A percentile compares a stretch with the other conserved stretches of the same genome.
These are phyloP conservation scores for Ivindomyrus marchei DNA, from an alignment of 2,113 vertebrate genomes.

Conservation along the genomic window DNA sequence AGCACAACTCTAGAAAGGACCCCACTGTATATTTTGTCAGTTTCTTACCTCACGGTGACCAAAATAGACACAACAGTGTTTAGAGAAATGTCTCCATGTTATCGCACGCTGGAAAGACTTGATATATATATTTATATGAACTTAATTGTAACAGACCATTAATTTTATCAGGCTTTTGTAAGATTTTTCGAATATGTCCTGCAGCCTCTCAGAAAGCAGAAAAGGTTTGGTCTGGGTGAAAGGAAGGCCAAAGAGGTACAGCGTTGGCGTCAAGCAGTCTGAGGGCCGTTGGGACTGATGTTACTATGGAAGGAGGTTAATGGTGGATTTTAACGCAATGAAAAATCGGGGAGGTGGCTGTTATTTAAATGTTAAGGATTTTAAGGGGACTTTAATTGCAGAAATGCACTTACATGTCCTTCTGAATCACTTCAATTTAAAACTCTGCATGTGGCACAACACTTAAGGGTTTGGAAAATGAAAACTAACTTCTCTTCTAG, in stretches of 20 bases:
- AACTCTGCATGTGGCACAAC: not conserved
- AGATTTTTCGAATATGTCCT: not conserved
- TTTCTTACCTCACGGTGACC: constrained; percentile 14
- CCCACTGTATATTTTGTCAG: constrained; percentile 1
- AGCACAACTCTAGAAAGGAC: not conserved
- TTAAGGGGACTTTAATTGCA: not conserved
- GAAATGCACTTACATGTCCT: not conserved
- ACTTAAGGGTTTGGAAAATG: not conserved
- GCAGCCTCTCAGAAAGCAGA: not conserved
- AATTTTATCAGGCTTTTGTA: not conserved
- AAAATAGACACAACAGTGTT: constrained; percentile 5
- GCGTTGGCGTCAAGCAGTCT: not conserved
- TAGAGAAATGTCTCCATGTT: not conserved
- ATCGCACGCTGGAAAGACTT: not conserved
- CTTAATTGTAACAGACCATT: constrained; percentile 17
- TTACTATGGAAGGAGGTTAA: not conserved
- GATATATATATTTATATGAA: constrained; percentile 4
- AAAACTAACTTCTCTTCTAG: not conserved
- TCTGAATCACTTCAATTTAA: not conserved
- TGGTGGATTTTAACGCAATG: not conserved
- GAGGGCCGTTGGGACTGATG: too few relatives aligned
- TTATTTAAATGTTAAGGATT: not conserved
- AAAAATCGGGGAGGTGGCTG: not conserved
- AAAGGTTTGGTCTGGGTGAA: not conserved
- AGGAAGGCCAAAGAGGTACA: not conserved